Percentiles rank a stretch among this genome's conserved stretches.
Evolutionary conservation across 1,140 invertebrate species (phyloP).

Genomic region (Bathynomus jamesi): DNA sequence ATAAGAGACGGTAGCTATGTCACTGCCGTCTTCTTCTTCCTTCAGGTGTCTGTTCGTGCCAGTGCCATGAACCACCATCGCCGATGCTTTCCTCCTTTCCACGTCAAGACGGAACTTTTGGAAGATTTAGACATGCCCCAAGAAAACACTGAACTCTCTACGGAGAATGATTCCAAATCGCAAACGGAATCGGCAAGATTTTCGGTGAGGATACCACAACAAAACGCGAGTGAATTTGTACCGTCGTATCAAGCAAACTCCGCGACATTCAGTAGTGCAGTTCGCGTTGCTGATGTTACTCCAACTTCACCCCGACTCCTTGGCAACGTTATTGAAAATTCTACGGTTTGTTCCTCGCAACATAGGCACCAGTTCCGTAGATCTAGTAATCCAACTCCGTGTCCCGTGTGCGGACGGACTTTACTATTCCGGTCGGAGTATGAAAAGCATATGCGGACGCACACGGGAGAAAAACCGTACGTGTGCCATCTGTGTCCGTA

Average conservation of each 20-base stretch:
- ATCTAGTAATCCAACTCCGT: conserved; percentile 22
- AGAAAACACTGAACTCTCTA: too few relatives aligned
- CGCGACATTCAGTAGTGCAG: too few relatives aligned
- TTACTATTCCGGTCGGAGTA: conserved; percentile 35
- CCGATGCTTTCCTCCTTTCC: too few relatives aligned
- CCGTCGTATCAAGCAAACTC: too few relatives aligned
- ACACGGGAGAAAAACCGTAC: conserved; percentile 41
- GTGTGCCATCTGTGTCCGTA: conserved; percentile 40
- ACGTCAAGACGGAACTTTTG: too few relatives aligned
- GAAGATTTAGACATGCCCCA: too few relatives aligned
- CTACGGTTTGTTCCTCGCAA: not conserved
- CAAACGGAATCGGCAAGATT: too few relatives aligned
- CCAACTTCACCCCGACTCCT: not conserved
- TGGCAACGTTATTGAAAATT: not conserved
- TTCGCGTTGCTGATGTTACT: too few relatives aligned
- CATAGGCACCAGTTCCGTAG: not conserved
- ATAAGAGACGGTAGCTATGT: not conserved
- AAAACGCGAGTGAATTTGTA: too few relatives aligned
- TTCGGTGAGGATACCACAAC: too few relatives aligned
- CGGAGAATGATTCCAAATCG: too few relatives aligned
- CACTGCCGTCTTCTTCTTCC: not conserved
- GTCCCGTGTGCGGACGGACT: conserved; percentile 31
- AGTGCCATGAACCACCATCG: not conserved
- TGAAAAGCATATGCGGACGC: conserved; percentile 39
- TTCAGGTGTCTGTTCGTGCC: too few relatives aligned